Conservation (phyloP, 2,113 vertebrate species). For the Malurus alboscapulatus region DNA sequence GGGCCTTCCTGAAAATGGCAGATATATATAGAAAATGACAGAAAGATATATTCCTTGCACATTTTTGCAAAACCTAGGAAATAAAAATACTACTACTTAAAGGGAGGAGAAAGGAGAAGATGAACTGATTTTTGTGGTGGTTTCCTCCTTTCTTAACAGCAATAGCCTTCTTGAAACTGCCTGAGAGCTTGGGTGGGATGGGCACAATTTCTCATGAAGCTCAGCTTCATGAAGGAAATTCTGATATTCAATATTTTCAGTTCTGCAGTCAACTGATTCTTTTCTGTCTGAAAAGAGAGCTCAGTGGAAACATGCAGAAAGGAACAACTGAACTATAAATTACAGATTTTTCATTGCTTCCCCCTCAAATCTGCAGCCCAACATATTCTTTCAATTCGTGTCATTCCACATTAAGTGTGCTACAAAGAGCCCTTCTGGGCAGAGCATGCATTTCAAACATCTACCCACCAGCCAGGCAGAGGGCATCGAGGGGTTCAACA, state of each 20-base stretch:
- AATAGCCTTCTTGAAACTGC: background rate
- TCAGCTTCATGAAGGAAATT: background rate
- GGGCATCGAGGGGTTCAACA: background rate
- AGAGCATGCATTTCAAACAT: background rate
- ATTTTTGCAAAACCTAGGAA: background rate
- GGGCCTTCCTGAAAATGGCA: background rate
- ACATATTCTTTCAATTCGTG: background rate
- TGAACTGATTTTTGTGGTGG: background rate
- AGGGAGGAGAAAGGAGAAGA: background rate
- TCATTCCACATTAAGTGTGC: background rate
- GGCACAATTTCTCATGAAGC: background rate
- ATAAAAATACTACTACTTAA: background rate
- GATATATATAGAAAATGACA: background rate
- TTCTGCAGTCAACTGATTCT: too few species aligned
- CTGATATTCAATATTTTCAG: background rate
- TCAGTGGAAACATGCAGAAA: background rate
- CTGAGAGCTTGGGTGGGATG: background rate
- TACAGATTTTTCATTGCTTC: background rate
- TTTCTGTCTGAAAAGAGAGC: background rate
- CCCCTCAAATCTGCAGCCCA: background rate
- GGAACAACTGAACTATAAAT: background rate
- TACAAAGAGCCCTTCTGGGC: background rate
- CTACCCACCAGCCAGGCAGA: background rate
- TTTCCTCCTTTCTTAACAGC: background rate
- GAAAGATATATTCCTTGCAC: background rate